phyloP scores from a whole-genome alignment of 2,113 vertebrate genomes.

The Dromiciops gliroides region DNA sequence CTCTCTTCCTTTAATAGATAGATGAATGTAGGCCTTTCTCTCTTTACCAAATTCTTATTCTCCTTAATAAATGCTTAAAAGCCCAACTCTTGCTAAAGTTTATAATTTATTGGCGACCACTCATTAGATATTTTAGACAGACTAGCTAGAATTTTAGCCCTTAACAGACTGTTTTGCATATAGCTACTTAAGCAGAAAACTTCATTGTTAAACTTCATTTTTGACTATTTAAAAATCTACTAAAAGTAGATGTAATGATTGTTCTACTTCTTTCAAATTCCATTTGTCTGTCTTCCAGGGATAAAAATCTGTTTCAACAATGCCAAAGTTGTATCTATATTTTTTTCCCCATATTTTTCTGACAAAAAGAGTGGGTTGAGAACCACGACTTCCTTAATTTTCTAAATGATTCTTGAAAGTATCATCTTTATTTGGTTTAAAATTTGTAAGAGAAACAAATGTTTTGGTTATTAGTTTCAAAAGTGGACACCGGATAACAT shows the following conservation, averaged over 20 bases:
- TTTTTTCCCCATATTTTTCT: conserved; percentile 85
- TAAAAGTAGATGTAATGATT: neutral
- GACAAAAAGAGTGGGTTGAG: conserved; percentile 78
- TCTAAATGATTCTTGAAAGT: conserved; percentile 76
- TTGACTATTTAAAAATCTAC: neutral
- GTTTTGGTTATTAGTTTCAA: conserved; percentile 77
- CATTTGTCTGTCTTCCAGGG: neutral
- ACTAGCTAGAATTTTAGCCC: too few species aligned
- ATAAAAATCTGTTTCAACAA: neutral
- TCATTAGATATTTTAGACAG: too few species aligned
- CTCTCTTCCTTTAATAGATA: too few species aligned
- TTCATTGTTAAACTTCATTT: neutral
- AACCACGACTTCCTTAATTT: conserved; percentile 82
- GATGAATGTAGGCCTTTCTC: too few species aligned
- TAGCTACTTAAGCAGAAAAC: neutral
- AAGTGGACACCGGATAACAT: conserved; percentile 59
- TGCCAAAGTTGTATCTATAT: neutral
- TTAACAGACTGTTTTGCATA: too few species aligned
- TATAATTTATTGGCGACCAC: too few species aligned
- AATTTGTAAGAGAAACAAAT: conserved; percentile 62
- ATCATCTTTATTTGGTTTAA: conserved; percentile 62
- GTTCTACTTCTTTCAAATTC: neutral
- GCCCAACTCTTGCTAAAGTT: too few species aligned
- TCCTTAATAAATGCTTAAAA: too few species aligned
- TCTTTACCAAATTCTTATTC: too few species aligned